phyloP scores from a whole-genome alignment of 2,797 vertebrate species.

The Pangasius mekongensis region DNA sequence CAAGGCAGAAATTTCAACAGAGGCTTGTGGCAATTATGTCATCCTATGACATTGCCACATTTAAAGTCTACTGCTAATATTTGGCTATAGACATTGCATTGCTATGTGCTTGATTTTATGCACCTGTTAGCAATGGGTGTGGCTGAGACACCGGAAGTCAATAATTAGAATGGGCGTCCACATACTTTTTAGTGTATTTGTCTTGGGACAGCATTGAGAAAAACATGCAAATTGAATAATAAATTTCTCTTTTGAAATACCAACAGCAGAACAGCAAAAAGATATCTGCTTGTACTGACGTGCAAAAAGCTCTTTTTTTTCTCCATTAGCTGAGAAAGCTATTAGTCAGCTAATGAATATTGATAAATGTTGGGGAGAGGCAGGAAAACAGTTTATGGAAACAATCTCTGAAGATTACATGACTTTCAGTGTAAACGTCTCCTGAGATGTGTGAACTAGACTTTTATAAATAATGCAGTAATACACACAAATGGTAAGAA shows the following conservation, averaged over 20 bases:
- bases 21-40: neutral
- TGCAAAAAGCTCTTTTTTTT: neutral
- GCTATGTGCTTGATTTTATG: neutral
- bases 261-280: neutral
- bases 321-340: neutral
- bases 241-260: neutral
- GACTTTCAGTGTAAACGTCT: slow-evolving; percentile 13
- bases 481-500: neutral
- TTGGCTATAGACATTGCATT: neutral
- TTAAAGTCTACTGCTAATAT: neutral
- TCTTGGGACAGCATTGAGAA: neutral
- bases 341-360: slow-evolving; percentile 21
- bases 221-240: neutral
- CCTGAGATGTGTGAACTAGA: neutral
- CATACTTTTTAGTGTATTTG: neutral
- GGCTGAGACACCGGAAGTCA: neutral
- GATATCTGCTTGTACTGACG: neutral
- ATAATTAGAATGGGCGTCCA: too few relatives aligned
- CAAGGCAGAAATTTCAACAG: neutral
- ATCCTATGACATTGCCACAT: neutral
- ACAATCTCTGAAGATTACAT: slow-evolving; percentile 1
- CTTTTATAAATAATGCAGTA: slow-evolving; percentile 10
- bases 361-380: neutral
- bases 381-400: neutral
- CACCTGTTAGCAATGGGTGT: neutral